Evolutionary conservation across 2,113 vertebrate species (phyloP), one percentile per base, ranked within the genome.

Genomic region (Podarcis cretensis): DNA sequence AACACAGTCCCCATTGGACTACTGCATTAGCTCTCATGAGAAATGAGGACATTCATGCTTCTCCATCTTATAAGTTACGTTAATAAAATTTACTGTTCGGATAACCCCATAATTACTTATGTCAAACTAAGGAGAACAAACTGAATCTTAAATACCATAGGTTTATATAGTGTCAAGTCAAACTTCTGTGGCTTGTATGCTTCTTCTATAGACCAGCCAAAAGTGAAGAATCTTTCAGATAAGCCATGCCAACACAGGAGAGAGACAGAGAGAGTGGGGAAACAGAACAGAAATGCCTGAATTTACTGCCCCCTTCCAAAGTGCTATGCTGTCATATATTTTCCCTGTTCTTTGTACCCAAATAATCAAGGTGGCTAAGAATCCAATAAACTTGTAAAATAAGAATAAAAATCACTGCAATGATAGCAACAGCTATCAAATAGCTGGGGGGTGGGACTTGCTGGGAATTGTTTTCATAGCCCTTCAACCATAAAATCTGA

Each of bases 101-200:
- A 40, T 87, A 75, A 66, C 12, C 57, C 18, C 37, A 32, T 32
- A 87, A 82, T 80, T 81, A 43, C 57, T 82, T 82, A n/a, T 43
- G 35, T 82, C 37, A 82, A 65, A 77, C 32, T 43, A 87, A 87
- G 20, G 54, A 87, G 65, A 82, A 74, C 54, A 87, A 74, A n/a
- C 78, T 21, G 14, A n/a, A 63, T 40, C 66, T 43, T 87, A 74
- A 87, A 82, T 35, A 35, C 35, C 35, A 35, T 43, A 23, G 54
- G 54, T 82, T 40, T 87, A 87, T 25, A 82, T 59, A 75, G 6
- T 82, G 54, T 82, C 79, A 75, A 65, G 4, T 65, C 81, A 20
- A 82, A 65, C 75, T 87, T 86, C 71, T 65, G 3, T 82, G 69
- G 66, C 54, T 63, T 74, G 63, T 81, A 40, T 81, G 54, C 71